Evolutionary conservation across 1,140 invertebrate species (phyloP).

Genomic region (Panonychus citri): DNA sequence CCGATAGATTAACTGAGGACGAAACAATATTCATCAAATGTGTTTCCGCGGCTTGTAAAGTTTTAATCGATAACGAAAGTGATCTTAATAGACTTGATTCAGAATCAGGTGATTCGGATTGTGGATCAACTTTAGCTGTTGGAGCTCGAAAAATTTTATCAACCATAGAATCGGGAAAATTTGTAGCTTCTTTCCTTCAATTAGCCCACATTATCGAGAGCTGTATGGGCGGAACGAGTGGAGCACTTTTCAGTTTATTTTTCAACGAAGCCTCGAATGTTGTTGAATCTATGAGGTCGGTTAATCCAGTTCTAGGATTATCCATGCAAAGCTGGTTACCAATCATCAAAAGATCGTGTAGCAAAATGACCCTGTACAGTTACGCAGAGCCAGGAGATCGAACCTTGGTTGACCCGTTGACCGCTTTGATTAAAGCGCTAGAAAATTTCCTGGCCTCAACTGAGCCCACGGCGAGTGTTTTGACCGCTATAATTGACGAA

Average conservation of each 20-base stretch:
- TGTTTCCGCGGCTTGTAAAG: background rate
- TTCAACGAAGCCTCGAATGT: constrained; percentile 34
- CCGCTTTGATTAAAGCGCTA: background rate
- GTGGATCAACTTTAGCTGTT: constrained; percentile 41
- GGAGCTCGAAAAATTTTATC: constrained; percentile 33
- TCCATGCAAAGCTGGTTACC: constrained; percentile 23
- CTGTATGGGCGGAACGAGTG: constrained; percentile 43
- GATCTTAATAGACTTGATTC: constrained; percentile 38
- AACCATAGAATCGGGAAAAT: background rate
- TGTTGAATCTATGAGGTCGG: constrained; percentile 14
- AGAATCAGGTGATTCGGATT: constrained; percentile 56
- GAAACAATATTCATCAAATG: background rate
- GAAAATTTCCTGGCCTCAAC: background rate
- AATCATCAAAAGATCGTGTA: constrained; percentile 28
- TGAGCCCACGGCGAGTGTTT: background rate
- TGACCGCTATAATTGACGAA: background rate
- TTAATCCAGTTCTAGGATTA: background rate
- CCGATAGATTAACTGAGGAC: too few relatives aligned
- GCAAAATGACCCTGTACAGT: constrained; percentile 41
- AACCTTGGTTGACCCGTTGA: constrained; percentile 33
- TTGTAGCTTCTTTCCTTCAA: constrained; percentile 3
- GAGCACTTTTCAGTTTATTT: constrained; percentile 42
- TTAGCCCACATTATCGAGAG: constrained; percentile 28
- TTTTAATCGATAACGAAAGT: background rate
- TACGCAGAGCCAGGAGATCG: constrained; percentile 44